Conservation (phyloP, 2,797 vertebrate species). For the Lateolabrax maculatus region DNA sequence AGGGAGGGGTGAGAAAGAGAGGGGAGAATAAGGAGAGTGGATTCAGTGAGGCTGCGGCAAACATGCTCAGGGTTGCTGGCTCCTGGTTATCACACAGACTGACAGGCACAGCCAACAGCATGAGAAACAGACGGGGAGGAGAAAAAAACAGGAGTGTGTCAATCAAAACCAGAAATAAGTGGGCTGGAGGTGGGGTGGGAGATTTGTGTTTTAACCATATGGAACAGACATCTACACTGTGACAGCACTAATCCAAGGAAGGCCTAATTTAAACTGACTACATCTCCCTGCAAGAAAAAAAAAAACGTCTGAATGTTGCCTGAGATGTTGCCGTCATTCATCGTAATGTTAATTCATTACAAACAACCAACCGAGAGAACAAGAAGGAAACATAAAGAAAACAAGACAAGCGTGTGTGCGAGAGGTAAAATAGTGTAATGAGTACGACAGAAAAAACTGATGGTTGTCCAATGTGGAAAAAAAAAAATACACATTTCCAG, state of each 20-base stretch:
- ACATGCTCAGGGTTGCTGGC: conserved; percentile 80
- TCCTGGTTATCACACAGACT: conserved; percentile 84
- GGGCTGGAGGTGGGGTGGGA: conserved; percentile 76
- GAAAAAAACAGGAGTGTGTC: conserved; percentile 72
- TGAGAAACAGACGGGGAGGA: conserved; percentile 81
- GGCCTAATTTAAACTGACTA: conserved; percentile 78
- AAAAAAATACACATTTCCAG: conserved; percentile 16
- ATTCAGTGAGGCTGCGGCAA: conserved; percentile 78
- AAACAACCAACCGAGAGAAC: conserved; percentile 53
- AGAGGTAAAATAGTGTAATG: conserved; percentile 30
- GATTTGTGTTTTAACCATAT: conserved; percentile 82
- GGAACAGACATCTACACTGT: conserved; percentile 81
- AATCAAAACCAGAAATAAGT: conserved; percentile 84
- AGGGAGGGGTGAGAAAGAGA: conserved; percentile 54
- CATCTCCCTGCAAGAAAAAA: conserved; percentile 44
- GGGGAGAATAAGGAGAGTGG: conserved; percentile 71
- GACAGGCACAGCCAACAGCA: conserved; percentile 86
- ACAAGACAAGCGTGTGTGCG: conserved; percentile 7
- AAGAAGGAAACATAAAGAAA: conserved; percentile 46
- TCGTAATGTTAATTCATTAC: conserved; percentile 51
- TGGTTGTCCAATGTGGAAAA: conserved; percentile 28
- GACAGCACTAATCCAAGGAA: conserved; percentile 77
- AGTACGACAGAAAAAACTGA: conserved; percentile 47
- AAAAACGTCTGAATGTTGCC: conserved; percentile 28
- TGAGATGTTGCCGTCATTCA: conserved; percentile 46